Conservation (phyloP, 2,888 invertebrate genomes). For the Brenthis hecate region DNA sequence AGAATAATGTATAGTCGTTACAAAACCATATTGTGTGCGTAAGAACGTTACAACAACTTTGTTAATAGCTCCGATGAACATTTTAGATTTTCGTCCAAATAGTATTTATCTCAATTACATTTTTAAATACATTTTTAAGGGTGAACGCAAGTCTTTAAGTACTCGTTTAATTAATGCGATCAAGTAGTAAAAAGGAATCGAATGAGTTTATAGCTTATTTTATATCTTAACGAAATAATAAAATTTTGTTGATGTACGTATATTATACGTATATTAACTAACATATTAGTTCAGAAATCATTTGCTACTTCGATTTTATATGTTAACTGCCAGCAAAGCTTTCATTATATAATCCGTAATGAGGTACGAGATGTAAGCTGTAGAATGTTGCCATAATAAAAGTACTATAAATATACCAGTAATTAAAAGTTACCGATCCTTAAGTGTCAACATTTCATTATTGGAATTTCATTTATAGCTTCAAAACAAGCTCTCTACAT, state of each 20-base stretch:
- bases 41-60: neutral
- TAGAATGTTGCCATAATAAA: constrained; percentile 9
- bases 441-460: constrained; percentile 5
- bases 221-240: constrained; percentile 13
- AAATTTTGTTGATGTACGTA: constrained; percentile 1
- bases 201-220: neutral
- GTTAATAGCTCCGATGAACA: neutral
- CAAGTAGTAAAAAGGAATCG: neutral
- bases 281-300: neutral
- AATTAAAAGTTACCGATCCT: constrained; percentile 8
- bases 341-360: constrained; percentile 13
- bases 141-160: neutral
- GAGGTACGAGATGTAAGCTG: neutral
- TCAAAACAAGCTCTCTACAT: neutral
- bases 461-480: constrained; percentile 2
- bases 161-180: neutral
- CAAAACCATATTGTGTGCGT: constrained; percentile 3
- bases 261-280: too few species aligned
- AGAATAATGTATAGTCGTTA: neutral
- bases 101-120: too few species aligned
- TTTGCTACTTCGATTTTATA: constrained; percentile 11
- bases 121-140: too few species aligned
- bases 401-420: constrained; percentile 8
- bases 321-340: neutral
- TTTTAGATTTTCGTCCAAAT: too few species aligned